These are phyloP conservation scores for Urocyon cinereoargenteus DNA, from an alignment of 2,797 vertebrate species.

Conservation along the genomic window DNA sequence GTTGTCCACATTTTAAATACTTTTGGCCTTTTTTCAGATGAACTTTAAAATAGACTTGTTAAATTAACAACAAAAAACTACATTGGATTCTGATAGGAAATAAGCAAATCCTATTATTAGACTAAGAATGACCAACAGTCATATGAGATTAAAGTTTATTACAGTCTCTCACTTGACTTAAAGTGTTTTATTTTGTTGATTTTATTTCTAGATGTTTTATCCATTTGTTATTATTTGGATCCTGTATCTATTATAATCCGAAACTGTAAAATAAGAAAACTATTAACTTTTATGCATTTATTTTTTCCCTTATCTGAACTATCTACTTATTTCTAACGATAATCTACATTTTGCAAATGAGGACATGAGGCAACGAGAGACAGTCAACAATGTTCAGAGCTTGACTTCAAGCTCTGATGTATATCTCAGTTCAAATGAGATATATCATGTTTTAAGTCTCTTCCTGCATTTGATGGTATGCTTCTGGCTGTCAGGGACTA, in stretches of 20 bases:
- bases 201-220: neutral
- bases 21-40: neutral
- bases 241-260: neutral
- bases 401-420: neutral
- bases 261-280: neutral
- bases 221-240: neutral
- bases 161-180: neutral
- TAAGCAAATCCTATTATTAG: neutral
- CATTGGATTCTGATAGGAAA: neutral
- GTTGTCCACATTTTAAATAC: neutral
- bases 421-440: neutral
- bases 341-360: neutral
- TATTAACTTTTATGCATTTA: neutral
- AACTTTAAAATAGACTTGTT: neutral
- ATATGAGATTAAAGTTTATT: neutral
- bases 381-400: neutral
- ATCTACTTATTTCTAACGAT: neutral
- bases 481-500: neutral
- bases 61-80: neutral
- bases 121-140: neutral
- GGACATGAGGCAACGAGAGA: neutral
- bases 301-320: neutral
- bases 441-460: neutral
- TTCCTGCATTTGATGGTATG: accelerated
- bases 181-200: neutral